A percentile compares a stretch with the other conserved stretches of the same genome.
Evolutionary conservation across 2,113 vertebrate species (phyloP).

Genomic region (Astur gentilis): DNA sequence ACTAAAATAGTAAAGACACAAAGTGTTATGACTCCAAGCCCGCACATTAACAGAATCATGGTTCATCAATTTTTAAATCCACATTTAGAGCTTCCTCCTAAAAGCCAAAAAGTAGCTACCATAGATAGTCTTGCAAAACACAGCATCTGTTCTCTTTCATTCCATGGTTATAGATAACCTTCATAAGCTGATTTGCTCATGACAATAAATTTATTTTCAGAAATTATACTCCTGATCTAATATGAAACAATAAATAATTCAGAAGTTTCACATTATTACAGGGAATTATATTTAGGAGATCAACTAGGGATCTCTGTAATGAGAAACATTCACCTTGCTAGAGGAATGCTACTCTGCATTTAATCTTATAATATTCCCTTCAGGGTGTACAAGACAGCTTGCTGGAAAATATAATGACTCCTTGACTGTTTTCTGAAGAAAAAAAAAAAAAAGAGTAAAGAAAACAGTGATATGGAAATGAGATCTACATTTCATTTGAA

Average conservation of each 20-base stretch:
- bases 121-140: slow-evolving; percentile 39
- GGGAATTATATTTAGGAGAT: slow-evolving; percentile 77
- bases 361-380: slow-evolving; percentile 79
- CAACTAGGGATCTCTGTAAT: slow-evolving; percentile 72
- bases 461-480: slow-evolving; percentile 68
- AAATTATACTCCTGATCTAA: slow-evolving; percentile 77
- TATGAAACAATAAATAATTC: slow-evolving; percentile 79
- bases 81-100: slow-evolving; percentile 24
- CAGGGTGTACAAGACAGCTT: slow-evolving; percentile 70
- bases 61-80: slow-evolving; percentile 60
- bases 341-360: slow-evolving; percentile 71
- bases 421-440: slow-evolving; percentile 63
- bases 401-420: slow-evolving; percentile 69
- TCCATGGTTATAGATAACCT: slow-evolving; percentile 64
- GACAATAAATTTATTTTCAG: slow-evolving; percentile 76
- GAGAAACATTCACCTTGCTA: slow-evolving; percentile 75
- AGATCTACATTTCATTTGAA: slow-evolving; percentile 60
- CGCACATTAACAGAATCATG: background rate
- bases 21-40: background rate
- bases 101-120: slow-evolving; percentile 53
- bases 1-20: slow-evolving; percentile 16
- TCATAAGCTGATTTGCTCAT: slow-evolving; percentile 69
- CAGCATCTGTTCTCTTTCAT: slow-evolving; percentile 62
- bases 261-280: slow-evolving; percentile 73
- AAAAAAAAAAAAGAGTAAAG: slow-evolving; percentile 51